Base-by-base conservation (phyloP, 2,113 vertebrate genomes). In the Porphyrio hochstetteri region DNA sequence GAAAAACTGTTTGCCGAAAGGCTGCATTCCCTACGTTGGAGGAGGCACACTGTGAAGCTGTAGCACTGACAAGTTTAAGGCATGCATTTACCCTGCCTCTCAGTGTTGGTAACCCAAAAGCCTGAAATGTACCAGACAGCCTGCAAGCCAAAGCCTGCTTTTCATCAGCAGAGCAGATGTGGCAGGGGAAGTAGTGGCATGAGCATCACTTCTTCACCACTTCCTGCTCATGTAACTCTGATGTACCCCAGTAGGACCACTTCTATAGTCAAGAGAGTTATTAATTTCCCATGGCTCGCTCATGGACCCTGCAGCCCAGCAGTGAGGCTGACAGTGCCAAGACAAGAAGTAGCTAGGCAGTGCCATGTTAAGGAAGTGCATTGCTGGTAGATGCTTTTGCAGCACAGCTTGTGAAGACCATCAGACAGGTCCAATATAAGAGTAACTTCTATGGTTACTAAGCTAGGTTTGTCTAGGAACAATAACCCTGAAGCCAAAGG, bases 171-270 rank as follows among this genome's bases (percentile, higher is more conserved):
- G 64, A 91, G 65, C 48, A 90, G 82, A 78, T 80, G 84, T 81
- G 77, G 75, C 78, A 87, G 48, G 95, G 93, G 91, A 95, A 95
- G 85, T n/a, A 69, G 68, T 84, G 93, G 88, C 64, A 85, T 69
- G 82, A 93, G 70, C 55, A 86, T 76, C 3, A 21, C 72, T 86
- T 74, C 86, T 93, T 87, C 61, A 95, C 96, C 96, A 95, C 95
- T 97, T 97, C 97, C 97, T 97, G 97, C 82, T 88, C 82, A 18
- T 7, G 15, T 60, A 86, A 79, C 20, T 90, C 27, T 31, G 90
- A 94, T 68, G 78, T 74, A 80, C 74, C 65, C 86, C 78, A 90
- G 65, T 86, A 96, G 85, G 91, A 84, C 79, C 88, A 92, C 65
- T 86, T 92, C 65, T 91, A 72, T 44, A 60, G 57, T 63, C 65